A percentile compares a stretch with the other conserved stretches of the same genome.
Conservation (phyloP, 37 sponge, comb jelly and placozoan species). For the Cliona cf. orientalis region DNA sequence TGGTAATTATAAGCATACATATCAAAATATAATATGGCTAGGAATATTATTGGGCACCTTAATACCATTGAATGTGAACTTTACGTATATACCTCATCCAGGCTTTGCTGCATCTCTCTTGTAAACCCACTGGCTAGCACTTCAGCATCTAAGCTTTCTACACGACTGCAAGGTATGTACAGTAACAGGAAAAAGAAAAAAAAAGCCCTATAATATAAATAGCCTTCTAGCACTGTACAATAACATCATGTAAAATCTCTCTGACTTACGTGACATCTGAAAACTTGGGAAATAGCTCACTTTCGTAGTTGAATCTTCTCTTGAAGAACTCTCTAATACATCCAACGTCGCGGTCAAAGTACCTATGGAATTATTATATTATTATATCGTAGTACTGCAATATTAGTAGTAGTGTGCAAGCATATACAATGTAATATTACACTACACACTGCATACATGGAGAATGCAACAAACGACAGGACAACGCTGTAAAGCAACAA, state of each 20-base stretch:
- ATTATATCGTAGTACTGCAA: background rate
- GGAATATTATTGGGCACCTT: too few species aligned
- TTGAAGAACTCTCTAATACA: constrained; percentile 93
- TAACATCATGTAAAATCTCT: too few species aligned
- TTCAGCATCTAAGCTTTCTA: constrained; percentile 72
- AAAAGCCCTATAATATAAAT: too few species aligned
- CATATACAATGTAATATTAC: too few species aligned
- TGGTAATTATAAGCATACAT: too few species aligned
- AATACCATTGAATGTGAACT: too few species aligned
- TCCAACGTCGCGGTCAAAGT: constrained; percentile 96
- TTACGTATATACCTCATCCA: constrained; percentile 65
- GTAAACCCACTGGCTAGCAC: constrained; percentile 92
- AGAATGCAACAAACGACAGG: too few species aligned
- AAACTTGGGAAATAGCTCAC: constrained; percentile 67
- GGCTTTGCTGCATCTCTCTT: constrained; percentile 59
- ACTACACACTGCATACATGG: too few species aligned
- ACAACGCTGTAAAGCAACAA: too few species aligned
- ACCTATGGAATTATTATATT: constrained; percentile 48
- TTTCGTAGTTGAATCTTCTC: constrained; percentile 73
- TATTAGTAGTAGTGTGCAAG: too few species aligned
- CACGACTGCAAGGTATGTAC: constrained; percentile 23
- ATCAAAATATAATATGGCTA: too few species aligned
- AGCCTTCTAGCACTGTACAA: background rate
- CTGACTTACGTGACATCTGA: constrained; percentile 62
- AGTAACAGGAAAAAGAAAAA: background rate